A percentile compares a stretch with the other conserved stretches of the same genome.
Conservation (phyloP, 2,888 invertebrate genomes). For the Julus scanicus region DNA sequence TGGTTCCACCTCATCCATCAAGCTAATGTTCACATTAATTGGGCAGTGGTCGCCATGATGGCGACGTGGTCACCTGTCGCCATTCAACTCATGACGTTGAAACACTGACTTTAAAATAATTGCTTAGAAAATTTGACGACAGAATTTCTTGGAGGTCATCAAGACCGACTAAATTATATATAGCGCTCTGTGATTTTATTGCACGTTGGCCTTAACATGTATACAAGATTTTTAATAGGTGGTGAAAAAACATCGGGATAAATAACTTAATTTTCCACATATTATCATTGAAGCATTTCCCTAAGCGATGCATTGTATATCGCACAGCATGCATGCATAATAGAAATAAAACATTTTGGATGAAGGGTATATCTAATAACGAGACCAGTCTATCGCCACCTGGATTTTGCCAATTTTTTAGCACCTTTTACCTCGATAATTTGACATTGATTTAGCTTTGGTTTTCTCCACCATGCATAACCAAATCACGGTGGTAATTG, state of each 20-base stretch:
- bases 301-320: not conserved
- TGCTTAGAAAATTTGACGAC: not conserved
- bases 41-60: conserved; percentile 47
- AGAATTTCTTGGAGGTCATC: conserved; percentile 14
- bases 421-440: not conserved
- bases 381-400: not conserved
- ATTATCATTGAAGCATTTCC: not conserved
- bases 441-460: not conserved
- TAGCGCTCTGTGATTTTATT: not conserved
- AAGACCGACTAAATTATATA: not conserved
- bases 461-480: not conserved
- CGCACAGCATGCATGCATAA: not conserved
- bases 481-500: not conserved
- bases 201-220: conserved; percentile 9
- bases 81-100: conserved; percentile 3
- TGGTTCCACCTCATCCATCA: conserved; percentile 7
- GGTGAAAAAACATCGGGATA: not conserved
- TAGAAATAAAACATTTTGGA: not conserved
- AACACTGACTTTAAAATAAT: not conserved
- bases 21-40: conserved; percentile 11
- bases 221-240: not conserved
- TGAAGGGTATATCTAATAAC: too few relatives aligned
- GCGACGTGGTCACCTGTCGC: conserved; percentile 29
- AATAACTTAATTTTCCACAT: not conserved
- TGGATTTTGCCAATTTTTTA: not conserved